These are phyloP conservation scores for Drosophila serrata DNA, from an alignment of 1,140 invertebrate genomes.

Conservation along the genomic window DNA sequence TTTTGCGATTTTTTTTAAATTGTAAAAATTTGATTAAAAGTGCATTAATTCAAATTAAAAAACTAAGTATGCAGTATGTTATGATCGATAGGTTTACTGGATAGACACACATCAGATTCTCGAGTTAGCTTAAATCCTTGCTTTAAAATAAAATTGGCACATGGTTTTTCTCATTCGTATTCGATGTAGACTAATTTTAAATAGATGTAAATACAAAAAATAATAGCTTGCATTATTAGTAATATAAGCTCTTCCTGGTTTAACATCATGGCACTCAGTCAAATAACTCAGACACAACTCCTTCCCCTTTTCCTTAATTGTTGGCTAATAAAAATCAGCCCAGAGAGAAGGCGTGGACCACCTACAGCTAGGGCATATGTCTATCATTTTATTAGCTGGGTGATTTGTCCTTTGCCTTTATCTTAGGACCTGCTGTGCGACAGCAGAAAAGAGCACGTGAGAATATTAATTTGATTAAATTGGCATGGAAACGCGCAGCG, in stretches of 20 bases:
- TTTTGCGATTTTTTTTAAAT: too few relatives aligned
- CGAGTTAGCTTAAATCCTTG: too few relatives aligned
- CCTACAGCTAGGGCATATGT: conserved; percentile 33
- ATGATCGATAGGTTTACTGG: too few relatives aligned
- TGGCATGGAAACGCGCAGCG: conserved; percentile 72
- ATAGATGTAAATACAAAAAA: too few relatives aligned
- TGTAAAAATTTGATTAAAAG: too few relatives aligned
- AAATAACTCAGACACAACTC: background rate
- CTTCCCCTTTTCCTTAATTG: background rate
- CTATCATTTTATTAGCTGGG: conserved; percentile 36
- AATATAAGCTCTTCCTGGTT: background rate
- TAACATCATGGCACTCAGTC: background rate
- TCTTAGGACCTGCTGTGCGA: conserved; percentile 47
- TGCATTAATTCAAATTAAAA: too few relatives aligned
- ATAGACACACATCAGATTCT: too few relatives aligned
- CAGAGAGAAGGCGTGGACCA: conserved; percentile 8
- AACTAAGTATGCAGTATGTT: too few relatives aligned
- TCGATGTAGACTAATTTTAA: too few relatives aligned
- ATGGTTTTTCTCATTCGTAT: too few relatives aligned
- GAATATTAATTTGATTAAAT: conserved; percentile 84
- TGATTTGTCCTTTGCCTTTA: background rate
- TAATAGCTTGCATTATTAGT: too few relatives aligned
- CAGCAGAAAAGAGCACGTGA: conserved; percentile 69
- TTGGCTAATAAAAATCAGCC: conserved; percentile 1
- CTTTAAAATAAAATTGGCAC: too few relatives aligned